phyloP scores from a whole-genome alignment of 2,888 invertebrate genomes.

The Carabus problematicus region DNA sequence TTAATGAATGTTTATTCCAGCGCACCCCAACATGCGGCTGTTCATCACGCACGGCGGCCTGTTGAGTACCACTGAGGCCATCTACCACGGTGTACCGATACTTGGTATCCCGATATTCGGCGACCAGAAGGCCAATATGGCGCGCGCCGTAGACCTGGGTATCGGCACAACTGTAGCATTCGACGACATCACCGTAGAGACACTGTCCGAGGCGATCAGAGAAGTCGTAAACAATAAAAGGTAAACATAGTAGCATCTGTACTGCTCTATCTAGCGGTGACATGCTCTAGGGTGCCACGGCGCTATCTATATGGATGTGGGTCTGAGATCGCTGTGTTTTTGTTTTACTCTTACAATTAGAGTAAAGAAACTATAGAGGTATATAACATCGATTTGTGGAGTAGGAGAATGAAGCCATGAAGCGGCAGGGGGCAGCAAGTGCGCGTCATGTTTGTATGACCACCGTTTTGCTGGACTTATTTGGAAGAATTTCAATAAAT shows the following conservation, averaged over 20 bases:
- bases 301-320: too few species aligned
- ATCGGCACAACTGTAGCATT: constrained; percentile 55
- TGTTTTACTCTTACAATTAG: too few species aligned
- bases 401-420: too few species aligned
- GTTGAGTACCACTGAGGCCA: constrained; percentile 63
- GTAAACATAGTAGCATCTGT: constrained; percentile 1
- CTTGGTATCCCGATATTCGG: constrained; percentile 61
- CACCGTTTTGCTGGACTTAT: too few species aligned
- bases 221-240: constrained; percentile 52
- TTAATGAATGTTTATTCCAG: background rate
- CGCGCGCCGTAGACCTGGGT: constrained; percentile 56
- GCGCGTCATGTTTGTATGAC: too few species aligned
- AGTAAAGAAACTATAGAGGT: too few species aligned
- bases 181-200: constrained; percentile 55
- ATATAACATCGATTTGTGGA: too few species aligned
- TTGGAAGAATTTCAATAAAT: too few species aligned
- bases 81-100: constrained; percentile 59
- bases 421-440: too few species aligned
- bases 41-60: constrained; percentile 51
- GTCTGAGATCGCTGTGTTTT: too few species aligned
- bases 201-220: constrained; percentile 53
- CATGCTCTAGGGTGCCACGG: too few species aligned
- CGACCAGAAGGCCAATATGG: constrained; percentile 60
- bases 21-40: constrained; percentile 12
- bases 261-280: background rate